Percentiles rank a stretch among this genome's conserved stretches.
These are phyloP conservation scores for Psittacara wagleri DNA, from an alignment of 2,113 vertebrate genomes.

Conservation along the genomic window DNA sequence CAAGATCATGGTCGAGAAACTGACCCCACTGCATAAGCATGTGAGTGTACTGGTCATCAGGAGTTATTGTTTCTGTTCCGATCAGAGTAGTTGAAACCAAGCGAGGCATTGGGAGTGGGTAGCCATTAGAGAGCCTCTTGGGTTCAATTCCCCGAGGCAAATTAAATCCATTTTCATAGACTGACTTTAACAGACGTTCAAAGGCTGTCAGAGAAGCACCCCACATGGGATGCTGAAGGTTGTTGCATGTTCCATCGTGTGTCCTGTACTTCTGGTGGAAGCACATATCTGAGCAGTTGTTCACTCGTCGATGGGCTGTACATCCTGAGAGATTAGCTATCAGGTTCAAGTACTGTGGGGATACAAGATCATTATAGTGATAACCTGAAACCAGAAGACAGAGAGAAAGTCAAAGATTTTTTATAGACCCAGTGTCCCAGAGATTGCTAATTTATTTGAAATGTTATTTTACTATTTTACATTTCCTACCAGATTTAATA, in stretches of 20 bases:
- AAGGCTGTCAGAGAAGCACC: constrained; percentile 95
- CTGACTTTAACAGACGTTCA: constrained; percentile 91
- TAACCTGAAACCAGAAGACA: constrained; percentile 80
- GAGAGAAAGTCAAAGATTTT: not conserved
- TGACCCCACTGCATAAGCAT: constrained; percentile 99
- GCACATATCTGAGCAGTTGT: constrained; percentile 98
- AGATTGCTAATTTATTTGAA: not conserved
- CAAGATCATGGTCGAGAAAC: constrained; percentile 96
- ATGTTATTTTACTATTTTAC: not conserved
- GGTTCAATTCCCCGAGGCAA: constrained; percentile 84
- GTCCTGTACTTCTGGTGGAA: constrained; percentile 97
- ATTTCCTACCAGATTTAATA: not conserved
- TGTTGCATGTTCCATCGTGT: constrained; percentile 96
- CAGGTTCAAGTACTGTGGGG: constrained; percentile 91
- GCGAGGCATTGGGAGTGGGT: constrained; percentile 86
- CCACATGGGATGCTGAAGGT: constrained; percentile 98
- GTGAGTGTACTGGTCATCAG: constrained; percentile 91
- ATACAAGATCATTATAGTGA: constrained; percentile 97
- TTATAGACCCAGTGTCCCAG: not conserved
- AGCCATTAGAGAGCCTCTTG: constrained; percentile 80
- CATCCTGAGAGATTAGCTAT: constrained; percentile 97
- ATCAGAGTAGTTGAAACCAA: constrained; percentile 92
- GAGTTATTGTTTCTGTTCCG: constrained; percentile 90
- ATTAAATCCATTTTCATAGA: constrained; percentile 98
- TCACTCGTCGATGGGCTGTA: constrained; percentile 90